Evolutionary conservation across 2,888 invertebrate species (phyloP).

Genomic region (Drosophila melanosoma): DNA sequence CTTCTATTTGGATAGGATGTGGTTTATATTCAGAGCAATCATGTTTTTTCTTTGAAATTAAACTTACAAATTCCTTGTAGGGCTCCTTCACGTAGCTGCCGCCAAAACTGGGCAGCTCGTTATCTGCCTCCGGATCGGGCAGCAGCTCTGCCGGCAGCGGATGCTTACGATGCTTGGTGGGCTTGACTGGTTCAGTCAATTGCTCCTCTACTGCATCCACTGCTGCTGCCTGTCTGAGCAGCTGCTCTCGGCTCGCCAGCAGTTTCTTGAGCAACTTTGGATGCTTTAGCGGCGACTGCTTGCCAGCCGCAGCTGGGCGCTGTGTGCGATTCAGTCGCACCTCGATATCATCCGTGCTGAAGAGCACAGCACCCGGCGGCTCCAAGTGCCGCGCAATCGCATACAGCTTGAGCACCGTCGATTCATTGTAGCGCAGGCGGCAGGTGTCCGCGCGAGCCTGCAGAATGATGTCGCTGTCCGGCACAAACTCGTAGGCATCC

Average conservation of each 20-base stretch:
- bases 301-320: constrained; percentile 82
- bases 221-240: constrained; percentile 70
- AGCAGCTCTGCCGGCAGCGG: constrained; percentile 68
- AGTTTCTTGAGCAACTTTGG: constrained; percentile 84
- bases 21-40: background rate
- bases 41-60: background rate
- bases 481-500: constrained; percentile 86
- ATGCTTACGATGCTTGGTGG: constrained; percentile 66
- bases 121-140: constrained; percentile 60
- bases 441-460: constrained; percentile 88
- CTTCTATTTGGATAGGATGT: constrained; percentile 62
- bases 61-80: constrained; percentile 74
- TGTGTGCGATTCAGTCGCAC: constrained; percentile 84
- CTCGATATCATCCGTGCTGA: constrained; percentile 87
- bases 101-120: constrained; percentile 56
- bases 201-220: constrained; percentile 41
- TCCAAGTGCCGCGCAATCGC: constrained; percentile 88
- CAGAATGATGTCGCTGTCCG: constrained; percentile 84
- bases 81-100: constrained; percentile 49
- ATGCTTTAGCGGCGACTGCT: constrained; percentile 83
- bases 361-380: constrained; percentile 90
- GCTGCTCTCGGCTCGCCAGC: constrained; percentile 78
- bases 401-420: constrained; percentile 88
- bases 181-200: constrained; percentile 30
- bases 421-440: constrained; percentile 89